Evolutionary conservation across 2,888 invertebrate genomes (phyloP).

Genomic region (Pristionchus japonicus): DNA sequence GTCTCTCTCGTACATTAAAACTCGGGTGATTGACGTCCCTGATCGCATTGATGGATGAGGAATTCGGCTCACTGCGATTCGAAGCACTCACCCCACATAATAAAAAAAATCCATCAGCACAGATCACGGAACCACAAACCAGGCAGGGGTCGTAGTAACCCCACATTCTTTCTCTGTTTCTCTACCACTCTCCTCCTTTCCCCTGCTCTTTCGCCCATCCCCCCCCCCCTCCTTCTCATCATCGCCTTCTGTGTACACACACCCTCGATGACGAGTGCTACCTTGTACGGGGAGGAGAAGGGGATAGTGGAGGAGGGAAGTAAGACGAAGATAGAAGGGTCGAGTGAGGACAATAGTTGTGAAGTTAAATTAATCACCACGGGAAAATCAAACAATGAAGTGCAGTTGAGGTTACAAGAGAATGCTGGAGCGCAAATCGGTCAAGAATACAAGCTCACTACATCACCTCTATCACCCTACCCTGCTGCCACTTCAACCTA

Average conservation of each 20-base stretch:
- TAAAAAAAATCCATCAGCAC: not conserved
- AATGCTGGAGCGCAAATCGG: too few species aligned
- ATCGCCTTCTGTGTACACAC: conserved; percentile 23
- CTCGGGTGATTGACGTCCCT: not conserved
- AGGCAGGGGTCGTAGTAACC: not conserved
- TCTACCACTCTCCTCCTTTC: not conserved
- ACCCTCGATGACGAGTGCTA: conserved; percentile 5
- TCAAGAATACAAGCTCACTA: too few species aligned
- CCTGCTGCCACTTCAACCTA: too few species aligned
- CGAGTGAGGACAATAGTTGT: not conserved
- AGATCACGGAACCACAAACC: not conserved
- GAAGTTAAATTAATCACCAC: too few species aligned
- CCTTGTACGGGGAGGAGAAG: not conserved
- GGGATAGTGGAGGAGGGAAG: not conserved
- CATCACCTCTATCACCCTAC: too few species aligned
- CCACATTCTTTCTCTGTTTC: not conserved
- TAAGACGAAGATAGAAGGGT: not conserved
- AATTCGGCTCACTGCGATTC: not conserved
- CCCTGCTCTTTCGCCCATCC: not conserved
- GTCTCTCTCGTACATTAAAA: not conserved
- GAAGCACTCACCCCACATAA: not conserved
- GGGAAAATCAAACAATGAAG: too few species aligned
- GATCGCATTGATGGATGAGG: not conserved
- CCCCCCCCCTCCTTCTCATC: not conserved
- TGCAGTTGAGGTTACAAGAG: too few species aligned